A percentile compares a stretch with the other conserved stretches of the same genome.
Conservation (phyloP, 1,140 invertebrate genomes). For the Phocides pigmalion region DNA sequence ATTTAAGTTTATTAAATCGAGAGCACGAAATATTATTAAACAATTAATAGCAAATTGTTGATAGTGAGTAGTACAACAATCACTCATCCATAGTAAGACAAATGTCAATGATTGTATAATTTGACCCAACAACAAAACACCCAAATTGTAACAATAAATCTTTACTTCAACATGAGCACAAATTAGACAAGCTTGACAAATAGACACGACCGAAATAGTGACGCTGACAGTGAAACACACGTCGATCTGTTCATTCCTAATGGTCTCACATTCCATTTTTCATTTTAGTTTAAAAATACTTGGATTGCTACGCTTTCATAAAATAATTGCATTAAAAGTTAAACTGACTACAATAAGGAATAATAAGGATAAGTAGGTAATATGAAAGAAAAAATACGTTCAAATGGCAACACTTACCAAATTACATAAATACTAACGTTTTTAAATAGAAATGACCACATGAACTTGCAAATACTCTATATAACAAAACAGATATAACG, state of each 20-base stretch:
- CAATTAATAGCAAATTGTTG: too few relatives aligned
- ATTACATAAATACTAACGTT: too few relatives aligned
- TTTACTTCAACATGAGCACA: slow-evolving; percentile 72
- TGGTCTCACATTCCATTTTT: slow-evolving; percentile 78
- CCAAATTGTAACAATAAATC: slow-evolving; percentile 65
- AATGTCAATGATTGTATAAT: slow-evolving; percentile 28
- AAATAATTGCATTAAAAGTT: background rate
- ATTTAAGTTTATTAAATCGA: too few relatives aligned
- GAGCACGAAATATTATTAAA: too few relatives aligned
- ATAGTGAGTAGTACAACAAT: too few relatives aligned
- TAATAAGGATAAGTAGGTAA: too few relatives aligned
- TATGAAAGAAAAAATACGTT: too few relatives aligned
- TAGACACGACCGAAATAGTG: slow-evolving; percentile 71
- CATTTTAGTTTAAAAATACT: slow-evolving; percentile 75
- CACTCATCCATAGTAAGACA: slow-evolving; percentile 4
- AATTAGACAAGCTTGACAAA: slow-evolving; percentile 79
- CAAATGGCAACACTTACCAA: too few relatives aligned
- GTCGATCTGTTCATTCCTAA: slow-evolving; percentile 71
- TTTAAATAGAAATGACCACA: too few relatives aligned
- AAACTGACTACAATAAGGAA: too few relatives aligned
- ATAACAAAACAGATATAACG: too few relatives aligned
- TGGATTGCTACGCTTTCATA: slow-evolving; percentile 44
- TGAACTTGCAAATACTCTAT: too few relatives aligned
- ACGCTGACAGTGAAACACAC: slow-evolving; percentile 74
- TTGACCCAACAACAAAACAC: slow-evolving; percentile 31